These are phyloP conservation scores for Malurus splendens DNA, from an alignment of 2,797 vertebrate genomes.

Conservation along the genomic window DNA sequence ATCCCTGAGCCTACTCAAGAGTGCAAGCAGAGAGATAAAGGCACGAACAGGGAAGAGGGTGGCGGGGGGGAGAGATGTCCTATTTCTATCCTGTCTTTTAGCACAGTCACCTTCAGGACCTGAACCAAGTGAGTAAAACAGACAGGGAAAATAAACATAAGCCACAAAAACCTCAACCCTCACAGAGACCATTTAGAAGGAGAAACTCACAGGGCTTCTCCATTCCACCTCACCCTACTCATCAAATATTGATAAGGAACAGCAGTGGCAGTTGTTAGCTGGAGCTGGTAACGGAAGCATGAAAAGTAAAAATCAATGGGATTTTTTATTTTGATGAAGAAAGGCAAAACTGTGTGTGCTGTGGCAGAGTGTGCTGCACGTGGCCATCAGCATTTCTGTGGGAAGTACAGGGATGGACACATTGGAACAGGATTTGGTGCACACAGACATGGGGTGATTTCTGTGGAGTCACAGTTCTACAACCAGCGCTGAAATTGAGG, in stretches of 20 bases:
- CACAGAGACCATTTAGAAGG: slow-evolving; percentile 27
- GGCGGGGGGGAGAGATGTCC: neutral
- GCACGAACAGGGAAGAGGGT: neutral
- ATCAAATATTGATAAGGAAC: slow-evolving; percentile 5
- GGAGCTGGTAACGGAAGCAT: neutral
- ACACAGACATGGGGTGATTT: neutral
- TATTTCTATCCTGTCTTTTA: neutral
- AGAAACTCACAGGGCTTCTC: slow-evolving; percentile 23
- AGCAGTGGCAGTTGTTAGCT: slow-evolving; percentile 18
- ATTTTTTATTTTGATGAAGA: slow-evolving; percentile 12
- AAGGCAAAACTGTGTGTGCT: neutral
- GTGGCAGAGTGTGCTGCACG: neutral
- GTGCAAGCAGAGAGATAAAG: neutral
- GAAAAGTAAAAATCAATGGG: slow-evolving; percentile 19
- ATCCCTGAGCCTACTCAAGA: neutral
- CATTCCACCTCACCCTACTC: neutral
- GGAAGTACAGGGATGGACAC: neutral
- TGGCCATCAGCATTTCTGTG: neutral
- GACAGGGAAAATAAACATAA: slow-evolving; percentile 18
- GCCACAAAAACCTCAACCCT: slow-evolving; percentile 45
- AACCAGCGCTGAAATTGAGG: neutral
- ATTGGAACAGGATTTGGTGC: neutral
- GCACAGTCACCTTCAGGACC: slow-evolving; percentile 21
- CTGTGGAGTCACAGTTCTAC: neutral
- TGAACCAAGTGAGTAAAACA: slow-evolving; percentile 1